A percentile compares a stretch with the other conserved stretches of the same genome.
Evolutionary conservation across 2,113 vertebrate genomes (phyloP).

Genomic region (Prietella phreatophila): DNA sequence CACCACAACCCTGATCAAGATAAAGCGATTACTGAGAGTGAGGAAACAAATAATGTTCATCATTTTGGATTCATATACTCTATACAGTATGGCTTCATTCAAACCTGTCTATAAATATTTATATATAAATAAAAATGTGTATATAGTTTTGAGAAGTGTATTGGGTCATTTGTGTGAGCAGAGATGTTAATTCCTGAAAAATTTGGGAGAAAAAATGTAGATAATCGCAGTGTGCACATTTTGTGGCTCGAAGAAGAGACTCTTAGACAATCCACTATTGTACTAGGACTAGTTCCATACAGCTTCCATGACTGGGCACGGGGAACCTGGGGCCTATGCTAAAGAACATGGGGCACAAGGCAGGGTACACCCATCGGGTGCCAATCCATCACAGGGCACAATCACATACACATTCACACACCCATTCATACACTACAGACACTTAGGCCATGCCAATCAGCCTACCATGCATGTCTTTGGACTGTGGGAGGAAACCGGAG

Average conservation of each 20-base stretch:
- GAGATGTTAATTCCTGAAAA: neutral
- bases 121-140: neutral
- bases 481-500: too few species aligned
- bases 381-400: too few species aligned
- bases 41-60: neutral
- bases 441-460: too few species aligned
- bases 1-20: neutral
- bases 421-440: too few species aligned
- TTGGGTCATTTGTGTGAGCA: neutral
- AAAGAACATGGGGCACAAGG: too few species aligned
- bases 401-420: too few species aligned
- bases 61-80: too few species aligned
- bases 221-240: neutral
- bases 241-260: neutral
- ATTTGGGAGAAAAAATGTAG: too few species aligned
- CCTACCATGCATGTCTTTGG: too few species aligned
- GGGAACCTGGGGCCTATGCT: too few species aligned
- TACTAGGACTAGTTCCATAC: neutral
- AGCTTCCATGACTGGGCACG: too few species aligned
- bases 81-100: neutral
- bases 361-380: too few species aligned
- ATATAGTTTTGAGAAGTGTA: neutral
- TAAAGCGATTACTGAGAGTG: neutral
- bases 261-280: neutral
- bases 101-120: neutral